phyloP scores from a whole-genome alignment of 2,797 vertebrate species.

The Todus mexicanus region DNA sequence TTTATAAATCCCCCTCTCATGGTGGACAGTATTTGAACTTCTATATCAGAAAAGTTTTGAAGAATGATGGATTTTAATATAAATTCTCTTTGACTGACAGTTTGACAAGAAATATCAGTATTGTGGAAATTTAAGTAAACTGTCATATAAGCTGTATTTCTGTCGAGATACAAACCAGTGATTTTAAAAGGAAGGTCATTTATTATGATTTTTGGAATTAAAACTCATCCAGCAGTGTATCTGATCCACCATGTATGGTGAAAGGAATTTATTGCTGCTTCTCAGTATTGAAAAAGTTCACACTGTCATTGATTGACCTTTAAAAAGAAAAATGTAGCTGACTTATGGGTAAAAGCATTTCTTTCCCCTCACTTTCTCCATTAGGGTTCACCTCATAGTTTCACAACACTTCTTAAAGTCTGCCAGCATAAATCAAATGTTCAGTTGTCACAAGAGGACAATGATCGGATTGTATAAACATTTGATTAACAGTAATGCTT shows the following conservation, averaged over 20 bases:
- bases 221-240: slow-evolving; percentile 64
- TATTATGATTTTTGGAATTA: slow-evolving; percentile 70
- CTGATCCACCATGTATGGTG: slow-evolving; percentile 30
- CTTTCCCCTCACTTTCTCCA: slow-evolving; percentile 15
- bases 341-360: slow-evolving; percentile 61
- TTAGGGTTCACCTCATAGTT: neutral
- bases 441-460: neutral
- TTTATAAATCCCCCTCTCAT: neutral
- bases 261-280: slow-evolving; percentile 72
- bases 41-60: neutral
- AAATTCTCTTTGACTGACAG: slow-evolving; percentile 43
- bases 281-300: slow-evolving; percentile 72
- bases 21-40: slow-evolving; percentile 36
- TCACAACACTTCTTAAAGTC: neutral
- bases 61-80: slow-evolving; percentile 50
- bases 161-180: slow-evolving; percentile 58
- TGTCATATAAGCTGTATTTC: slow-evolving; percentile 40
- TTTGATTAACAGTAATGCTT: neutral
- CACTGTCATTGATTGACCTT: slow-evolving; percentile 77
- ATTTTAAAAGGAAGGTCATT: slow-evolving; percentile 71
- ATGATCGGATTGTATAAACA: neutral
- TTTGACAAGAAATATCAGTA: slow-evolving; percentile 51
- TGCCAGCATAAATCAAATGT: neutral
- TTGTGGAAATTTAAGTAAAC: slow-evolving; percentile 33
- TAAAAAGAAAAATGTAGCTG: slow-evolving; percentile 72